phyloP scores from a whole-genome alignment of 2,113 vertebrate species.

The Paracanthobrama guichenoti region DNA sequence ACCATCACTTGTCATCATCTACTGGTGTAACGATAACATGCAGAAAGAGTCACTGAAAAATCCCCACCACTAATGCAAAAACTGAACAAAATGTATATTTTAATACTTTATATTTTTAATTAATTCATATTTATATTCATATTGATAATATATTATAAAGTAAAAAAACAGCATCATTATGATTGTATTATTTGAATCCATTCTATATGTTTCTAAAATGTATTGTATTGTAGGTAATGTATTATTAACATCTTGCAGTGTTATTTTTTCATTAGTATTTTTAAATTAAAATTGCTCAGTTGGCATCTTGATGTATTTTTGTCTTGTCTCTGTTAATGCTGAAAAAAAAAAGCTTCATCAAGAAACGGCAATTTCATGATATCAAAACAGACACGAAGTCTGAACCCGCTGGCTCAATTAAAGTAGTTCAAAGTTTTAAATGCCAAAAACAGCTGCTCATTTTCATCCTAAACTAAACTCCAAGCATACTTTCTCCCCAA shows the following conservation, averaged over 20 bases:
- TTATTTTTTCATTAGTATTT: background rate
- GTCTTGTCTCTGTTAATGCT: background rate
- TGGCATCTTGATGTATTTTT: background rate
- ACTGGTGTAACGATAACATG: too few species aligned
- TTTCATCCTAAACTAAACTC: conserved; percentile 10
- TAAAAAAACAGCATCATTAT: background rate
- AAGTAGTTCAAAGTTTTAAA: conserved; percentile 16
- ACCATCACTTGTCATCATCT: too few species aligned
- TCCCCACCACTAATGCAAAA: background rate
- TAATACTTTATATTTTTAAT: background rate
- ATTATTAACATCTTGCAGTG: background rate
- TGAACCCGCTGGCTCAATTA: background rate
- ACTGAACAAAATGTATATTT: background rate
- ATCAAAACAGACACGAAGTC: background rate
- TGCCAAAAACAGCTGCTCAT: conserved; percentile 3
- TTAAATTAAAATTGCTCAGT: background rate
- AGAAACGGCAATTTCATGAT: background rate
- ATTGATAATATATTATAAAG: background rate
- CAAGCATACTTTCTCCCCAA: conserved; percentile 1
- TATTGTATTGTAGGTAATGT: too few species aligned
- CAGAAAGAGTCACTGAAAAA: background rate
- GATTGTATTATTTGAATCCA: background rate
- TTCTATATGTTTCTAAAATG: background rate
- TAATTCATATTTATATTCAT: background rate
- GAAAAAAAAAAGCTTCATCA: background rate